phyloP scores from a whole-genome alignment of 2,113 vertebrate genomes.

The Meleagris gallopavo region DNA sequence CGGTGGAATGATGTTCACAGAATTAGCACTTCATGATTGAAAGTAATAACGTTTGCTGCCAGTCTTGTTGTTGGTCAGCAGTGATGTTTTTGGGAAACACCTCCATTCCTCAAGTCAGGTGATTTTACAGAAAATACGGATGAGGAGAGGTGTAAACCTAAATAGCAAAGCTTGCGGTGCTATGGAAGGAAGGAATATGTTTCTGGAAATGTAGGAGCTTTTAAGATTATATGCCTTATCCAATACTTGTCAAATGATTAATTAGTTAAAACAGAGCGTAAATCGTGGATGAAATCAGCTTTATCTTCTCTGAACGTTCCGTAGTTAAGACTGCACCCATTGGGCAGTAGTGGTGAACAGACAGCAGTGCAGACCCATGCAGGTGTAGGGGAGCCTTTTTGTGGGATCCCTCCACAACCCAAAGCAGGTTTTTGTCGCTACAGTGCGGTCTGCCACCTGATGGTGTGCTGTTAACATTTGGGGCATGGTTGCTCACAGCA shows the following conservation, averaged over 20 bases:
- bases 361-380: background rate
- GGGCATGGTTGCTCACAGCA: background rate
- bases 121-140: background rate
- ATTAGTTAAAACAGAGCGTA: background rate
- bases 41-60: background rate
- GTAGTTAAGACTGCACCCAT: background rate
- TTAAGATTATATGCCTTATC: background rate
- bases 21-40: background rate
- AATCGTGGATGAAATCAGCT: background rate
- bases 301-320: background rate
- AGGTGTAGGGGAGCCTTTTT: background rate
- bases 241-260: background rate
- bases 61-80: background rate
- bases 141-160: background rate
- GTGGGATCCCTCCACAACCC: rapidly evolving
- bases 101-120: background rate
- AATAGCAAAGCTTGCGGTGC: background rate
- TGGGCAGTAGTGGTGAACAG: background rate
- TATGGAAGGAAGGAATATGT: background rate
- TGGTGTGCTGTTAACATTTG: background rate
- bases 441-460: background rate
- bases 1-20: background rate
- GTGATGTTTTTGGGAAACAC: background rate
- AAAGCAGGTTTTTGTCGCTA: background rate
- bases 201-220: background rate